phyloP scores from a whole-genome alignment of 2,113 vertebrate genomes.

The Aegotheles bennettii region DNA sequence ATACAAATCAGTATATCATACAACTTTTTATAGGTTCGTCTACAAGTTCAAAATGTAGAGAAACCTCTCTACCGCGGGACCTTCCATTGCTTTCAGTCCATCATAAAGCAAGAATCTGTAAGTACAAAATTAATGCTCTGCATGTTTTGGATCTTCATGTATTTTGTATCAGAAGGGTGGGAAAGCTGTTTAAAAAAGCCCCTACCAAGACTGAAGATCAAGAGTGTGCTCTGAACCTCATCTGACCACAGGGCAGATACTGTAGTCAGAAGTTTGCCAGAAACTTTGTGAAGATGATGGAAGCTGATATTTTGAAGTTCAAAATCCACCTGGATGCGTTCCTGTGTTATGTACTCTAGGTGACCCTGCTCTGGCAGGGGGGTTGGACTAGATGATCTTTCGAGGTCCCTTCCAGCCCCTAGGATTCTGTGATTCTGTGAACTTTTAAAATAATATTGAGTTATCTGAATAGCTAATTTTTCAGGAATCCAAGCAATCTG shows the following conservation, averaged over 20 bases:
- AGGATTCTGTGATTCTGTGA: too few relatives aligned
- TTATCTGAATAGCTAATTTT: neutral
- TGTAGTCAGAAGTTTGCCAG: neutral
- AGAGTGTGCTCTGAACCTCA: neutral
- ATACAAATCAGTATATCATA: neutral
- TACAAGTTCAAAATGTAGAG: conserved; percentile 90
- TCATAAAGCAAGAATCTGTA: conserved; percentile 93
- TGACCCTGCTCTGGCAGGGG: too few relatives aligned
- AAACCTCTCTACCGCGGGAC: conserved; percentile 93
- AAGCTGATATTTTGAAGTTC: neutral
- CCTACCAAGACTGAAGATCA: neutral
- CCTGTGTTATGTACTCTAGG: too few relatives aligned
- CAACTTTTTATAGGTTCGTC: conserved; percentile 84
- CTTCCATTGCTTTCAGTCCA: conserved; percentile 92
- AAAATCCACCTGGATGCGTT: too few relatives aligned
- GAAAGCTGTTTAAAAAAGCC: neutral
- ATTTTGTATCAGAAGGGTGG: neutral
- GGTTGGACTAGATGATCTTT: too few relatives aligned
- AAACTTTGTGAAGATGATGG: neutral
- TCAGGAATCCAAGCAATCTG: neutral
- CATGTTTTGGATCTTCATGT: neutral
- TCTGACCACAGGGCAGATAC: neutral
- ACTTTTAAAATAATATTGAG: neutral
- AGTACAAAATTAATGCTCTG: conserved; percentile 47
- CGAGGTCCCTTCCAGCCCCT: too few relatives aligned